These are phyloP conservation scores for Ceratotherium simum DNA, from an alignment of 2,113 vertebrate genomes.

Conservation along the genomic window DNA sequence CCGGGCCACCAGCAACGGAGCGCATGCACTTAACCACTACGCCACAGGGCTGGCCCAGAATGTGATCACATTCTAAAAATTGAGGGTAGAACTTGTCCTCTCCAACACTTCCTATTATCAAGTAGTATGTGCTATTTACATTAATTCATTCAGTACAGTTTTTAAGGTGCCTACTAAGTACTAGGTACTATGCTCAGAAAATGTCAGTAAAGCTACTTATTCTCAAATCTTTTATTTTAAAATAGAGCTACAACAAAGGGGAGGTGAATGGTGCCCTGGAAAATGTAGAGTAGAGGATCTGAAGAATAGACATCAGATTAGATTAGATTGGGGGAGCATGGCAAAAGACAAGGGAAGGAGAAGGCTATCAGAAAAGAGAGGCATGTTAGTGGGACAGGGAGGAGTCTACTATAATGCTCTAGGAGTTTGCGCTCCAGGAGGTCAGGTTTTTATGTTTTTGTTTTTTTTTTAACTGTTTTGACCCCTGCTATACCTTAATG, in stretches of 20 bases:
- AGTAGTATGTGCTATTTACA: background rate
- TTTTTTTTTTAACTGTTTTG: background rate
- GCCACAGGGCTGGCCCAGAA: no score
- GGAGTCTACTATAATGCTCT: background rate
- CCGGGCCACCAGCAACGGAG: no score
- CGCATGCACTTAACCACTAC: no score
- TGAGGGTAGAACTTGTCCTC: background rate
- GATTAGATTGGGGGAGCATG: background rate
- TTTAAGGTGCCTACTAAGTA: background rate
- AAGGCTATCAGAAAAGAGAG: background rate
- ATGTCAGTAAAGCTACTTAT: background rate
- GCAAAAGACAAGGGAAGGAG: background rate
- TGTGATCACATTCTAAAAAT: background rate
- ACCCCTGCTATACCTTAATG: background rate
- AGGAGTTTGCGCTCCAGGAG: background rate
- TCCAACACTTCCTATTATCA: background rate
- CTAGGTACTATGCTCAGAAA: background rate
- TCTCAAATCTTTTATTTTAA: constrained; percentile 33
- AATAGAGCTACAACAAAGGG: background rate
- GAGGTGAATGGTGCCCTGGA: background rate
- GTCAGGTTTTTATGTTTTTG: background rate
- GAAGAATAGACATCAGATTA: constrained; percentile 2
- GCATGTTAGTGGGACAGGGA: background rate
- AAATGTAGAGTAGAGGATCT: background rate
- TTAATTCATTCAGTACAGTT: background rate